phyloP scores from a whole-genome alignment of 2,888 invertebrate species.

The Hirtodrosophila cameraria region DNA sequence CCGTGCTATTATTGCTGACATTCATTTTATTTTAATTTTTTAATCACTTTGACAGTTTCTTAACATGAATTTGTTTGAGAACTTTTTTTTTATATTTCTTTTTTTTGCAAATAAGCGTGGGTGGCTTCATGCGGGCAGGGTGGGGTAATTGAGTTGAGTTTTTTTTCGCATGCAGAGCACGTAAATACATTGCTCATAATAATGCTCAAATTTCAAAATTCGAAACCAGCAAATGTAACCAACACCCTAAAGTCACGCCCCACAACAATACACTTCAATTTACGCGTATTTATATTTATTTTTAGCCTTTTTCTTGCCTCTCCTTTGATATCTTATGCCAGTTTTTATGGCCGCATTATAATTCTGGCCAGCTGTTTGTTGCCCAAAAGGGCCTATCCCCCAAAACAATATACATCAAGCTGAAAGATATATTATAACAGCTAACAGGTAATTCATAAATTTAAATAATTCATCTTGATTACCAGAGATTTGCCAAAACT shows the following conservation, averaged over 20 bases:
- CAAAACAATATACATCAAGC: constrained; percentile 41
- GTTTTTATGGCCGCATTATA: constrained; percentile 49
- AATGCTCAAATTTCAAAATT: constrained; percentile 50
- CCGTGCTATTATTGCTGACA: constrained; percentile 43
- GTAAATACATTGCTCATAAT: constrained; percentile 64
- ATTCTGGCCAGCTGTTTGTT: constrained; percentile 48
- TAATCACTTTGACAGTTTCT: constrained; percentile 56
- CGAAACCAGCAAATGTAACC: constrained; percentile 33
- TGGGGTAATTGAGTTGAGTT: constrained; percentile 19
- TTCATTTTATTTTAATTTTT: constrained; percentile 48
- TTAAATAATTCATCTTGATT: constrained; percentile 42
- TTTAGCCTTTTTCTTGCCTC: constrained; percentile 31
- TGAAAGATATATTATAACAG: constrained; percentile 29
- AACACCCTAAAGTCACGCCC: constrained; percentile 74
- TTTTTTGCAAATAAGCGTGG: constrained; percentile 38
- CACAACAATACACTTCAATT: constrained; percentile 58
- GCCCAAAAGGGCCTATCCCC: constrained; percentile 35
- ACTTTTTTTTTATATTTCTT: constrained; percentile 36
- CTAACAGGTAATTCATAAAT: constrained; percentile 24
- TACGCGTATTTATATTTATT: constrained; percentile 52
- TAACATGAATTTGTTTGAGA: constrained; percentile 36
- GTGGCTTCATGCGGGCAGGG: constrained; percentile 46
- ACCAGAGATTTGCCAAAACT: constrained; percentile 6
- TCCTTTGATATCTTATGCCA: constrained; percentile 37
- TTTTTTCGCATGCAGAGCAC: constrained; percentile 61